Evolutionary conservation across 2,797 vertebrate genomes (phyloP).

Genomic region (Liasis olivaceus): DNA sequence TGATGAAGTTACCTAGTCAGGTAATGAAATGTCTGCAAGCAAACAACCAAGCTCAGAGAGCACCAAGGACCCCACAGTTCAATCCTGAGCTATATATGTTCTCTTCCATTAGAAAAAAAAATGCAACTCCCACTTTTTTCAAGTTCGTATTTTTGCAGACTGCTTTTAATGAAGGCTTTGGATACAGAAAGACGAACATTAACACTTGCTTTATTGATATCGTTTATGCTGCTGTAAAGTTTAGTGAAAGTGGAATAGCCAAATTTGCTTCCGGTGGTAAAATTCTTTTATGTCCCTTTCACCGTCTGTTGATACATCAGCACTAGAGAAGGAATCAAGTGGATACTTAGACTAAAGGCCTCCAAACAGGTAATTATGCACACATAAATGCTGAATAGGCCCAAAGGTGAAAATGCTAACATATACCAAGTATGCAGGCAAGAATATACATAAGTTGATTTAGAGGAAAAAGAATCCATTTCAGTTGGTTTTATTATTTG

Average conservation of each 20-base stretch:
- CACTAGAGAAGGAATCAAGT: too few relatives aligned
- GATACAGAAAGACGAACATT: background rate
- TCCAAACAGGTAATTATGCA: constrained; percentile 20
- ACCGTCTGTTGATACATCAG: background rate
- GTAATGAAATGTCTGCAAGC: background rate
- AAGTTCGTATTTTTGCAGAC: background rate
- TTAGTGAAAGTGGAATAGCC: background rate
- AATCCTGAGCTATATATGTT: background rate
- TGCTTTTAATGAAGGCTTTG: background rate
- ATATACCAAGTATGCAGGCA: background rate
- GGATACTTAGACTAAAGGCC: background rate
- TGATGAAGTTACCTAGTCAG: background rate
- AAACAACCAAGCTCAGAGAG: background rate
- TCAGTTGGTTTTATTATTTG: background rate
- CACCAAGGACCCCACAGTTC: background rate
- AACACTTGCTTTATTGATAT: background rate
- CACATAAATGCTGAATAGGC: background rate
- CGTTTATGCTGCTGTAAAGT: background rate
- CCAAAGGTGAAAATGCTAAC: background rate
- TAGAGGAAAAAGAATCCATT: background rate
- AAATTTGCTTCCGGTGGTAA: too few relatives aligned
- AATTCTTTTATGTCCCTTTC: too few relatives aligned
- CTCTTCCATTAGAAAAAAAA: background rate
- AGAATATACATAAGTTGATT: background rate
- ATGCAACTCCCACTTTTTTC: background rate